Conservation (phyloP, 2,888 invertebrate species). For the Drosophila bunnanda region DNA sequence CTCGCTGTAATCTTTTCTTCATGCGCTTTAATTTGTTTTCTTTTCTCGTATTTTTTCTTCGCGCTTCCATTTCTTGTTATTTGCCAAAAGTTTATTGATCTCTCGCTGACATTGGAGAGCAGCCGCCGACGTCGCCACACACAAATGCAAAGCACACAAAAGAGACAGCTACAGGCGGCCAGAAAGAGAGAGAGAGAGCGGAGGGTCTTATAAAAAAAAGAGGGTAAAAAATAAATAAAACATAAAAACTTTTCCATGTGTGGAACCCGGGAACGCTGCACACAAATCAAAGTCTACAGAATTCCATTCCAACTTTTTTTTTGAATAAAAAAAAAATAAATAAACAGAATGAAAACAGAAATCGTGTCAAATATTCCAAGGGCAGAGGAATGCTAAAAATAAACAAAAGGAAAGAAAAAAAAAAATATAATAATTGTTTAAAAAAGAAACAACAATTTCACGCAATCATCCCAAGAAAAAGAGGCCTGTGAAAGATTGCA, state of each 20-base stretch:
- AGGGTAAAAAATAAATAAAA: neutral
- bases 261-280: conserved; percentile 8
- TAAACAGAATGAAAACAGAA: conserved; percentile 29
- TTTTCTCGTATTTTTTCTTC: conserved; percentile 70
- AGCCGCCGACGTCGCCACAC: conserved; percentile 6
- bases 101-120: conserved; percentile 58
- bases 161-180: conserved; percentile 7
- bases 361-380: conserved; percentile 77
- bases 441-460: conserved; percentile 44
- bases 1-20: conserved; percentile 66
- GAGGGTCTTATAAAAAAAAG: neutral
- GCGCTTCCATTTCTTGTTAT: conserved; percentile 77
- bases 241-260: conserved; percentile 23
- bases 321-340: conserved; percentile 3
- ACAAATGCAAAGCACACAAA: conserved; percentile 17
- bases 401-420: conserved; percentile 21
- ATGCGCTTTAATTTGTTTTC: conserved; percentile 75
- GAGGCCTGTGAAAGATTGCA: conserved; percentile 57
- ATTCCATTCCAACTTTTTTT: conserved; percentile 15
- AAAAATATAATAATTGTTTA: conserved; percentile 13
- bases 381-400: conserved; percentile 68
- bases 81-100: conserved; percentile 80
- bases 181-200: conserved; percentile 7
- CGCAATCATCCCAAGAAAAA: conserved; percentile 42
- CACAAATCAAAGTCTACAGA: conserved; percentile 4